Percentiles rank a stretch among this genome's conserved stretches.
These are phyloP conservation scores for Xiphophorus birchmanni DNA, from an alignment of 2,797 vertebrate species.

Conservation along the genomic window DNA sequence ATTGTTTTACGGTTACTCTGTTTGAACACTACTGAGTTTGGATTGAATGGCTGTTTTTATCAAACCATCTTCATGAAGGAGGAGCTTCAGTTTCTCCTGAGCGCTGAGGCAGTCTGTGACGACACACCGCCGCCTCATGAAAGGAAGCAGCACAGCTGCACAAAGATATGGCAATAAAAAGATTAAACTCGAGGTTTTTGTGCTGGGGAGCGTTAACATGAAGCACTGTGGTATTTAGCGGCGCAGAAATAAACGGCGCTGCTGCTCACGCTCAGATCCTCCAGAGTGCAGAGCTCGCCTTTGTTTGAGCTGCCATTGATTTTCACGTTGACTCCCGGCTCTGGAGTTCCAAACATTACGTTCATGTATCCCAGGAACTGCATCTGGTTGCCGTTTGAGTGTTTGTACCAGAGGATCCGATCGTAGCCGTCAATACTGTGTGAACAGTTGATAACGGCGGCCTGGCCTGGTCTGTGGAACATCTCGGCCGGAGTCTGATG, in stretches of 20 bases:
- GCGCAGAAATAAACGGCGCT: constrained; percentile 70
- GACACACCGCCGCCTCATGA: neutral
- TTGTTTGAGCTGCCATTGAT: constrained; percentile 35
- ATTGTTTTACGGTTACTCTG: neutral
- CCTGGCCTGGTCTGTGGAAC: neutral
- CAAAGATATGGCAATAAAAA: neutral
- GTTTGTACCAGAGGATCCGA: constrained; percentile 69
- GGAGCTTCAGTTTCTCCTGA: neutral
- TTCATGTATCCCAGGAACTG: constrained; percentile 51
- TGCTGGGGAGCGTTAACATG: constrained; percentile 10
- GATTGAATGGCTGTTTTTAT: neutral
- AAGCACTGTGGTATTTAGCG: constrained; percentile 51
- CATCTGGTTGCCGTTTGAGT: constrained; percentile 17
- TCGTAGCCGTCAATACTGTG: constrained; percentile 28
- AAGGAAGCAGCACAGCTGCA: neutral
- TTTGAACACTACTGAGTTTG: neutral
- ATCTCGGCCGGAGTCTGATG: constrained; percentile 5
- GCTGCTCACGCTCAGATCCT: constrained; percentile 3
- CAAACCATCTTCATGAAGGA: neutral
- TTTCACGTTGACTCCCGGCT: constrained; percentile 20
- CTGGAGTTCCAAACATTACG: neutral
- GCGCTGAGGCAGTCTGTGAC: neutral
- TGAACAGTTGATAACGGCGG: constrained; percentile 40
- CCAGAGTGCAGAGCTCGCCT: constrained; percentile 22
- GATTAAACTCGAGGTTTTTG: constrained; percentile 2